Evolutionary conservation across 2,113 vertebrate genomes (phyloP).

Genomic region (Rynchops niger): DNA sequence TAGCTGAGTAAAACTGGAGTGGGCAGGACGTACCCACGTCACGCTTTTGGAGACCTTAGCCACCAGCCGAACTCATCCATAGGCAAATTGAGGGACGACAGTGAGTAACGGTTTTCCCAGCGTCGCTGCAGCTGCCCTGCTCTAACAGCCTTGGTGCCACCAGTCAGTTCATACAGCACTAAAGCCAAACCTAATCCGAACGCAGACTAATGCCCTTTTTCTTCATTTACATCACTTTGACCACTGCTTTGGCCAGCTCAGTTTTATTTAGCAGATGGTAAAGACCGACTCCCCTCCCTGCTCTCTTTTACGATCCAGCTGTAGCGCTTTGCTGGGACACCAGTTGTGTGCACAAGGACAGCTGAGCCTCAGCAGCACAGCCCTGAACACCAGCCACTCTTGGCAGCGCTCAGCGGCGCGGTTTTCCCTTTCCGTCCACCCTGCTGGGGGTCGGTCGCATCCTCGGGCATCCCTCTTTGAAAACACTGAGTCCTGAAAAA

Average conservation of each 20-base stretch:
- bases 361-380: not conserved
- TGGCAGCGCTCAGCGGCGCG: not conserved
- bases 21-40: not conserved
- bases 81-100: not conserved
- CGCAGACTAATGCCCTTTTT: not conserved
- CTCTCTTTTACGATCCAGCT: not conserved
- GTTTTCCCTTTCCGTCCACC: not conserved
- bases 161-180: not conserved
- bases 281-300: rapidly evolving
- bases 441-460: not conserved
- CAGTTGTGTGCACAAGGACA: not conserved
- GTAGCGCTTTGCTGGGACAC: not conserved
- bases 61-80: not conserved
- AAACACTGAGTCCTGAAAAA: not conserved
- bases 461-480: not conserved
- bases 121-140: not conserved
- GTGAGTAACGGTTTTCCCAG: not conserved
- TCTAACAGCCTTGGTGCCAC: not conserved
- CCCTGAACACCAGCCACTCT: not conserved
- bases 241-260: not conserved
- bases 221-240: not conserved
- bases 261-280: not conserved
- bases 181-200: not conserved
- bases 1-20: not conserved
- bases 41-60: not conserved